These are phyloP conservation scores for Paguma larvata DNA, from an alignment of 2,797 vertebrate genomes.

Conservation along the genomic window DNA sequence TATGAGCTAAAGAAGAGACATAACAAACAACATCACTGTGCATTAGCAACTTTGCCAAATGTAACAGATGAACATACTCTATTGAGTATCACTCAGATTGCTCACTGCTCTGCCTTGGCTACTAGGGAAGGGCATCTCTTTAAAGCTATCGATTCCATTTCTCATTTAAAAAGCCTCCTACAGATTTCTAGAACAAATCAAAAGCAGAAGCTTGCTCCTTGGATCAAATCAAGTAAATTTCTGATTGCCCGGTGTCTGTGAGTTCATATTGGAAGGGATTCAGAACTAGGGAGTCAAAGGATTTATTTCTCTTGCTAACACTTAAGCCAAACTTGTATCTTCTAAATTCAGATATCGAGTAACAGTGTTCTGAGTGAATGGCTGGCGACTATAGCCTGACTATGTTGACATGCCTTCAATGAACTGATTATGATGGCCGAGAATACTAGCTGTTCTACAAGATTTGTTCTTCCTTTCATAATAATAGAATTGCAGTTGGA, in stretches of 20 bases:
- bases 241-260: not conserved
- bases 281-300: not conserved
- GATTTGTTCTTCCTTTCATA: not conserved
- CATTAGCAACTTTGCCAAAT: conserved; percentile 66
- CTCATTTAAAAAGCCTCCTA: not conserved
- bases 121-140: conserved; percentile 9
- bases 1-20: conserved; percentile 64
- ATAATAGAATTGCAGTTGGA: not conserved
- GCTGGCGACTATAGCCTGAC: not conserved
- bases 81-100: conserved; percentile 65
- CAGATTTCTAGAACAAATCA: not conserved
- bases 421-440: not conserved
- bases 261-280: not conserved
- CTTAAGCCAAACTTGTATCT: not conserved
- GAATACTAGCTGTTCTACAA: not conserved
- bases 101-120: conserved; percentile 67
- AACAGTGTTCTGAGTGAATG: not conserved
- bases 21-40: conserved; percentile 16
- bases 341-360: not conserved
- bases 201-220: not conserved
- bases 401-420: not conserved
- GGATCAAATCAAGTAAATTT: conserved; percentile 9
- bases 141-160: not conserved
- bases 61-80: conserved; percentile 72
- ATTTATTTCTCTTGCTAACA: conserved; percentile 6